Evolutionary conservation across 2,797 vertebrate genomes (phyloP), one percentile per base, ranked within the genome.

Genomic region (Alca torda): DNA sequence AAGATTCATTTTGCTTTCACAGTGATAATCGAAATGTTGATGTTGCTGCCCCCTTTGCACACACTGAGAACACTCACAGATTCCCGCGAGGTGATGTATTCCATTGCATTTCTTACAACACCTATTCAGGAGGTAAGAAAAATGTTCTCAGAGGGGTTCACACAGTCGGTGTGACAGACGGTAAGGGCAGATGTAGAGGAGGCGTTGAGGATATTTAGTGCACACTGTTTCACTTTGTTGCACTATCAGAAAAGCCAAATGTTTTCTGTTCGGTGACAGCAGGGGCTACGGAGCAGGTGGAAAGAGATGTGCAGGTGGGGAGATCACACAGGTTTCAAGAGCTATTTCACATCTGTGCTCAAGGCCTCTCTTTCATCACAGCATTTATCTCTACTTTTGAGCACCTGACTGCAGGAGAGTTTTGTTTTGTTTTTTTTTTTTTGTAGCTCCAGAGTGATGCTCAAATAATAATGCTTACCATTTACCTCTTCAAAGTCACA

Each of bases 261-360:
- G 50, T 87, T 83, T 93, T 94, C 75, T 90, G 23, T 91, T 93
- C 2, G 0, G 53, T 78, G 94, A 76, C 87, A 93, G 64, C 64
- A 93, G 46, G 57, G 46, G 50, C 86, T 89, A 81, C 46, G 0
- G 33, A 93, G 78, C 94, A 96, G 92, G 92, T 97, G 93, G 90
- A 96, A 86, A 93, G 57, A 90, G 84, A 94, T 51, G 50, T 89
- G 94, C 96, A 96, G 96, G 95, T 96, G 96, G 94, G 61, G 45
- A 94, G 50, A 94, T 96, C 88, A 95, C 78, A 94, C 57, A 80
- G 68, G 87, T 96, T 95, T 93, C 67, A 83, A 94, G 90, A 95
- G 68, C 23, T 6, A 69, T 60, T 91, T 89, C 86, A 91, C 94
- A 96, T 96, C 95, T 96, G 96, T 54, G 18, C 48, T 87, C 67